Conservation (phyloP, 1,140 invertebrate genomes). For the Plutomurus gul region DNA sequence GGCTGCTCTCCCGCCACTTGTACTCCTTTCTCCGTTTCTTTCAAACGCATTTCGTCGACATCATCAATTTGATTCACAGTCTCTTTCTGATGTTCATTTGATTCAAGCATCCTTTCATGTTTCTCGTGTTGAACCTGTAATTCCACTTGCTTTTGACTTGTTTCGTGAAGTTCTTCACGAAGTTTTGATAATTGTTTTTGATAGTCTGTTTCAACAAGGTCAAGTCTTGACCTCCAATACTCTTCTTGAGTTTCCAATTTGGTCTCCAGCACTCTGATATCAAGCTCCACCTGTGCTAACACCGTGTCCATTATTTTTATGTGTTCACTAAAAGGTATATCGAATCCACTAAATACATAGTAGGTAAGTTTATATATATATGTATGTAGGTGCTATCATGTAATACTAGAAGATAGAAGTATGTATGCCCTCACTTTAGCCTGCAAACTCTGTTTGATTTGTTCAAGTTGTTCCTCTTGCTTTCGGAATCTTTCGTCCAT, state of each 20-base stretch:
- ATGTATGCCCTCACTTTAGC: not conserved
- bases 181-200: slow-evolving; percentile 31
- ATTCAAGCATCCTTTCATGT: not conserved
- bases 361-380: not conserved
- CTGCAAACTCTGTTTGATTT: slow-evolving; percentile 29
- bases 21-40: not conserved
- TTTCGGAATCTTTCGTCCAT: slow-evolving; percentile 42
- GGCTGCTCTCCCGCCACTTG: not conserved
- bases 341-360: not conserved
- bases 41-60: not conserved
- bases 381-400: not conserved
- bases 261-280: slow-evolving; percentile 22
- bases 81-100: not conserved
- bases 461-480: slow-evolving; percentile 32
- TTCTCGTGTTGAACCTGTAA: not conserved
- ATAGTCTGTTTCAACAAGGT: slow-evolving; percentile 31
- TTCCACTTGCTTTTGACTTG: not conserved
- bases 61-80: not conserved
- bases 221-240: slow-evolving; percentile 42
- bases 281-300: slow-evolving; percentile 4
- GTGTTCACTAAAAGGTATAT: not conserved
- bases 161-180: slow-evolving; percentile 25
- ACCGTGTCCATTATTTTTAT: not conserved
- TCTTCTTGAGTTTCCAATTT: slow-evolving; percentile 45
- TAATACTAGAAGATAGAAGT: not conserved